phyloP scores from a whole-genome alignment of 2,888 invertebrate genomes.

The Ormyrus thymus region DNA sequence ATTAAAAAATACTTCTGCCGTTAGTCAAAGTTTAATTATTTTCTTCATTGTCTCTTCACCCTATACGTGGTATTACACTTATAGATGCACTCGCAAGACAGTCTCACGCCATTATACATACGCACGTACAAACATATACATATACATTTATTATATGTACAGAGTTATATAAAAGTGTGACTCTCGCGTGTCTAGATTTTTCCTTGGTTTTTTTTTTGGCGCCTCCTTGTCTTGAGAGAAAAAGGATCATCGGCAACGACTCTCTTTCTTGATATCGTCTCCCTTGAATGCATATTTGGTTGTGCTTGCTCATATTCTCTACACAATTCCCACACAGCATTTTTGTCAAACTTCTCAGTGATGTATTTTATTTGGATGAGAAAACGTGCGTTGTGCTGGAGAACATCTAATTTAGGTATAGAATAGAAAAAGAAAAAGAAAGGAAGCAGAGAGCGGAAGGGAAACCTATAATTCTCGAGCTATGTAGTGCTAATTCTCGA shows the following conservation, averaged over 20 bases:
- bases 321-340: neutral
- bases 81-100: constrained; percentile 50
- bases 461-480: constrained; percentile 15
- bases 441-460: neutral
- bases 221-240: constrained; percentile 46
- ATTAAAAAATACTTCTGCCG: constrained; percentile 63
- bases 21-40: constrained; percentile 65
- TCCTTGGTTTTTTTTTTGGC: constrained; percentile 38
- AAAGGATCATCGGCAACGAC: constrained; percentile 44
- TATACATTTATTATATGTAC: constrained; percentile 58
- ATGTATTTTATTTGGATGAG: constrained; percentile 25
- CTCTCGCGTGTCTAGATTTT: constrained; percentile 46
- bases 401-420: neutral
- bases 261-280: constrained; percentile 44
- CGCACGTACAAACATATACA: constrained; percentile 58
- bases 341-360: constrained; percentile 15
- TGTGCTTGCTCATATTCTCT: constrained; percentile 16
- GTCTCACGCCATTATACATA: constrained; percentile 53
- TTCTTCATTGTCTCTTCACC: constrained; percentile 20
- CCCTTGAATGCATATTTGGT: constrained; percentile 36
- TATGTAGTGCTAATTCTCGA: constrained; percentile 38
- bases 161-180: constrained; percentile 57
- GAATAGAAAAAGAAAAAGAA: neutral
- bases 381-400: constrained; percentile 9
- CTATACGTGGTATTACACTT: constrained; percentile 34